Base-by-base conservation (phyloP, 2,113 vertebrate genomes). In the Carlito syrichta region DNA sequence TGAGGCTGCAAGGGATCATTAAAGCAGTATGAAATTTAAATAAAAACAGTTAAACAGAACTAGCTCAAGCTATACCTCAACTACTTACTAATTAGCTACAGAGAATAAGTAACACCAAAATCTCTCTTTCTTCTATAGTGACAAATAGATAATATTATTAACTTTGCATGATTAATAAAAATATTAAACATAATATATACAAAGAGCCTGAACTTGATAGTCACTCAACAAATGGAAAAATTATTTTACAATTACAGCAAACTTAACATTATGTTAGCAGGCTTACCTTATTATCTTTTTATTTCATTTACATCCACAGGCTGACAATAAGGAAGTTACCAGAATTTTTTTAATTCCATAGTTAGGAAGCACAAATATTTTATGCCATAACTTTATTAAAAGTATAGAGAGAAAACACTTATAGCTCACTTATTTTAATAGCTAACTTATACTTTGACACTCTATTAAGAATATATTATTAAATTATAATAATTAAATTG, bases 391-490 rank as follows among this genome's bases (percentile, higher is more conserved):
- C 1, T 14, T 96, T 73, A 89, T 89, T 87, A 91, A 54, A 76
- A 78, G 68, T 71, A 40, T 6, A 90, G 35, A 58, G 35, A 11
- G 38, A 91, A 89, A 91, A 45, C 12, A 89, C 7, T 30, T 77
- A 50, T 1, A 81, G 22, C n/a, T 8, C 40, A 88, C 35, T 89
- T 91, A 74, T 45, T 93, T 60, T 89, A 48, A 97, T 78, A 96
- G 16, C 27, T 91, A 74, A 56, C 32, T 25, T 83, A 32, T 77
- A 96, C 91, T 82, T 84, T 95, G 79, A 45, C 14, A 92, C 74
- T 89, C 58, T 86, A 88, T 91, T 97, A 85, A 94, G 84, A 38
- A 78, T 91, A 85, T 94, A 60, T 84, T 95, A 86, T 86, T 79
- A 97, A 66, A 23, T 50, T 94, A 71, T 95, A 95, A 95, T 89